A percentile compares a stretch with the other conserved stretches of the same genome.
These are phyloP conservation scores for Plutella xylostella DNA, from an alignment of 2,888 invertebrate species.

Conservation along the genomic window DNA sequence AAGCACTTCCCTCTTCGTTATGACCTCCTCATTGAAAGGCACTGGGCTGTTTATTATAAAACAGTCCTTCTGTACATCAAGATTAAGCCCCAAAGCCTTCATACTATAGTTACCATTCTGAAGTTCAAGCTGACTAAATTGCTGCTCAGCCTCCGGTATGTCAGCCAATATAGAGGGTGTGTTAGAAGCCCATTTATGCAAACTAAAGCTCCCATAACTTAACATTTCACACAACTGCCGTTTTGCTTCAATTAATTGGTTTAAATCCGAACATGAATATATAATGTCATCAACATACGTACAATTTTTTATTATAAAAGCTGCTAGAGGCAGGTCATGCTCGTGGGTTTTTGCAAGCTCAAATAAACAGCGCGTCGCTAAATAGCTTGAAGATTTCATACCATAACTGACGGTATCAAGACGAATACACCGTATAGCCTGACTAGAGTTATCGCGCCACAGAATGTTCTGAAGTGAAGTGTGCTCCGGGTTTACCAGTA, in stretches of 20 bases:
- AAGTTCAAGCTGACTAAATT: slow-evolving; percentile 13
- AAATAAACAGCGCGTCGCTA: background rate
- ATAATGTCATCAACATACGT: slow-evolving; percentile 13
- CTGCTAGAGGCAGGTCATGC: slow-evolving; percentile 4
- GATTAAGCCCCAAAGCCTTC: background rate
- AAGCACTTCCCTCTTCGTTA: slow-evolving; percentile 6
- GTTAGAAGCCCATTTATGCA: background rate
- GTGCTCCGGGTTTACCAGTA: slow-evolving; percentile 6
- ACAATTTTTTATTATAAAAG: slow-evolving; percentile 8
- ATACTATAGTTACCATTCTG: slow-evolving; percentile 9
- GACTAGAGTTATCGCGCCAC: background rate
- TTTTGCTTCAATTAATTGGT: background rate
- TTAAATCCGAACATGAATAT: background rate
- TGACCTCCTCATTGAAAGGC: background rate
- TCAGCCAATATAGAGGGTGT: background rate
- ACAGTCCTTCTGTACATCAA: background rate
- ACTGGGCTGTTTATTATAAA: slow-evolving; percentile 7
- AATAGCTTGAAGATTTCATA: background rate
- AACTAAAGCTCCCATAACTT: background rate
- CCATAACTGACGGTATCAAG: slow-evolving; percentile 1
- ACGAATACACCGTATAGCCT: background rate
- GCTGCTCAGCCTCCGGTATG: slow-evolving; percentile 4
- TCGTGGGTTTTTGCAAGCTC: slow-evolving; percentile 1
- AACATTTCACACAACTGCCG: background rate
- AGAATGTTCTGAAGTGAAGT: slow-evolving; percentile 6